Percentiles rank a stretch among this genome's conserved stretches.
These are phyloP conservation scores for Drosophila nr. fundita DNA, from an alignment of 2,888 invertebrate genomes.

Conservation along the genomic window DNA sequence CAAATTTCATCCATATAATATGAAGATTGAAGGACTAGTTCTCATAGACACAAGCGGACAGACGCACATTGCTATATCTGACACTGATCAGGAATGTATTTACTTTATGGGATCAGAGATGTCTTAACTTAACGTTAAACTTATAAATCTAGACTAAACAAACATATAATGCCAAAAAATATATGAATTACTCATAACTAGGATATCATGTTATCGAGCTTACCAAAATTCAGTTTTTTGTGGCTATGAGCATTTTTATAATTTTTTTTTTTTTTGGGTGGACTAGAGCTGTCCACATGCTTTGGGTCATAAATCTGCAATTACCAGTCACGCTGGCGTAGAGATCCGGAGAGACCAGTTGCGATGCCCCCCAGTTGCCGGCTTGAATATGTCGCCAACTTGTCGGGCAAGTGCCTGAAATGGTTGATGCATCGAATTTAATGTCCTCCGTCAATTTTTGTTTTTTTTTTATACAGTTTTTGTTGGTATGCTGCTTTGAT, in stretches of 20 bases:
- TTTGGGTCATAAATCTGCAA: constrained; percentile 71
- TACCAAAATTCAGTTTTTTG: neutral
- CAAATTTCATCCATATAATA: neutral
- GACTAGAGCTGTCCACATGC: constrained; percentile 65
- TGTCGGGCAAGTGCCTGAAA: constrained; percentile 33
- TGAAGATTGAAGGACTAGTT: neutral
- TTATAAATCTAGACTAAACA: no score
- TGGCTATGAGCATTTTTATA: neutral
- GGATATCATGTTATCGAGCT: constrained; percentile 2
- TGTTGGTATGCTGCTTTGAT: constrained; percentile 12
- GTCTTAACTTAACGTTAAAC: neutral
- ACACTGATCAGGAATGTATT: neutral
- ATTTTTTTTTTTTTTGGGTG: constrained; percentile 4
- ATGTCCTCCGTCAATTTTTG: neutral
- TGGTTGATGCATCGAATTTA: constrained; percentile 53
- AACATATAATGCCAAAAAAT: neutral
- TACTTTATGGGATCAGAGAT: neutral
- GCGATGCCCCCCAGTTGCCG: neutral
- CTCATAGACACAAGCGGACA: no score
- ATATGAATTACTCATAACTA: neutral
- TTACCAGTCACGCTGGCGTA: constrained; percentile 61
- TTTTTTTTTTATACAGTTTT: neutral
- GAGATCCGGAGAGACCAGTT: constrained; percentile 1
- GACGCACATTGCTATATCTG: neutral
- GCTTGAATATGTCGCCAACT: constrained; percentile 36